Conservation (phyloP, 2,113 vertebrate genomes). For the Ophthalmolycus amberensis region DNA sequence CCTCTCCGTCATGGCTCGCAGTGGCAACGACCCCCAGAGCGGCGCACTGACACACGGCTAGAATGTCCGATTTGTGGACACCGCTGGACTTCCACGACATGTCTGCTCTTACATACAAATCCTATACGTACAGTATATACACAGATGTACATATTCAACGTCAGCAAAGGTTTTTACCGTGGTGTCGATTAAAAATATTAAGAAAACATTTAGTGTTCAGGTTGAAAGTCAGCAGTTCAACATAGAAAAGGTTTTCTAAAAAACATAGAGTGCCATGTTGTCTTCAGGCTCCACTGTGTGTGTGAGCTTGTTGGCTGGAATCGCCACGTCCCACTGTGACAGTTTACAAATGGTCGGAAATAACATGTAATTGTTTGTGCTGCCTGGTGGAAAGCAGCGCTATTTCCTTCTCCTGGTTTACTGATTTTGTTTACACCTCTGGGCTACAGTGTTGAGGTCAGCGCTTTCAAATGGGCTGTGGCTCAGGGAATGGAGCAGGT, state of each 20-base stretch:
- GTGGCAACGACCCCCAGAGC: slow-evolving; percentile 67
- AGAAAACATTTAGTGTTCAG: not conserved
- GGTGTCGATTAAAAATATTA: not conserved
- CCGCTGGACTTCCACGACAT: slow-evolving; percentile 65
- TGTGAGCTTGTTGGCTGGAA: not conserved
- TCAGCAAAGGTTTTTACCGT: not conserved
- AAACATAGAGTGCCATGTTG: not conserved
- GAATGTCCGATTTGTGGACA: slow-evolving; percentile 61
- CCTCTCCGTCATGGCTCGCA: slow-evolving; percentile 71
- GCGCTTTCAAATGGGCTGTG: slow-evolving; percentile 19
- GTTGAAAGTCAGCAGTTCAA: not conserved
- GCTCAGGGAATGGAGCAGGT: not conserved
- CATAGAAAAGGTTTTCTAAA: not conserved
- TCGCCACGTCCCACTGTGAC: slow-evolving; percentile 7
- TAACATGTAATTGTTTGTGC: slow-evolving; percentile 30
- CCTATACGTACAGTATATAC: slow-evolving; percentile 32
- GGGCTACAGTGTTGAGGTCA: slow-evolving; percentile 24
- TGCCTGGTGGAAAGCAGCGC: slow-evolving; percentile 29
- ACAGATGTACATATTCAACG: not conserved
- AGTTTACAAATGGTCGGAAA: slow-evolving; percentile 37
- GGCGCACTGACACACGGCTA: slow-evolving; percentile 56
- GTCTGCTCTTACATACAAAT: slow-evolving; percentile 54
- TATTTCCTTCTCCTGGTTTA: slow-evolving; percentile 30
- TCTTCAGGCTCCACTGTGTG: not conserved
- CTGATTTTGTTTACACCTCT: slow-evolving; percentile 45